These are phyloP conservation scores for Dasysyrphus albostriatus DNA, from an alignment of 2,888 invertebrate species.

Conservation along the genomic window DNA sequence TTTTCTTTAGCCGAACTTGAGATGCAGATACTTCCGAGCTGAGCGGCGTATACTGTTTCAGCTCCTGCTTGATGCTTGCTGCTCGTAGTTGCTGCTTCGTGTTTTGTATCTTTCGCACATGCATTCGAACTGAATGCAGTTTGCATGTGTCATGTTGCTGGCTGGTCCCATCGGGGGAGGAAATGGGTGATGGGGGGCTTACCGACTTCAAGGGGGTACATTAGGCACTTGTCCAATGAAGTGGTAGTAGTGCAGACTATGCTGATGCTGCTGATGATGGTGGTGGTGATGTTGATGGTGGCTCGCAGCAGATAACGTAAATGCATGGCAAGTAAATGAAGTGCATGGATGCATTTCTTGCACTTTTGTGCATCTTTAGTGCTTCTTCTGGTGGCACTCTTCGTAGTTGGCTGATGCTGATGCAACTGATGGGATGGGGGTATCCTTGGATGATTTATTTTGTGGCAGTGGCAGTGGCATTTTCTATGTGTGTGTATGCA, in stretches of 20 bases:
- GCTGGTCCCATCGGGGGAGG: background rate
- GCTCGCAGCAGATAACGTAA: conserved; percentile 66
- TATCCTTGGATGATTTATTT: conserved; percentile 75
- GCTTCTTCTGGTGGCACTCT: conserved; percentile 53
- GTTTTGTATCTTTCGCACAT: conserved; percentile 69
- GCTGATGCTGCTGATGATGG: conserved; percentile 36
- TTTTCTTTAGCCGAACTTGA: conserved; percentile 70
- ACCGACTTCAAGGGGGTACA: conserved; percentile 43
- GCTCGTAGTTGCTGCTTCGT: conserved; percentile 47
- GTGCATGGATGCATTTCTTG: conserved; percentile 76
- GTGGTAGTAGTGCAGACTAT: conserved; percentile 42
- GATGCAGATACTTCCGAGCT: conserved; percentile 71
- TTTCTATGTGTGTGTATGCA: conserved; percentile 30
- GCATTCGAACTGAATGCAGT: conserved; percentile 59
- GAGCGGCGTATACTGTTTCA: conserved; percentile 32
- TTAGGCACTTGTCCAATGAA: conserved; percentile 70
- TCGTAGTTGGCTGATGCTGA: conserved; percentile 55
- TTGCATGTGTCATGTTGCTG: conserved; percentile 48
- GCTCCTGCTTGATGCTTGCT: background rate
- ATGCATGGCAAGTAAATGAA: conserved; percentile 75
- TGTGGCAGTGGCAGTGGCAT: conserved; percentile 43
- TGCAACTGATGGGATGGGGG: conserved; percentile 37
- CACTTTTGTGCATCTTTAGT: conserved; percentile 74
- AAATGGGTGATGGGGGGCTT: background rate
- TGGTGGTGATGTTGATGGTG: conserved; percentile 70